Percentiles rank a stretch among this genome's conserved stretches.
These are phyloP conservation scores for Epizoanthus ramosus DNA, from an alignment of 92 coral and sea anemone species.

Conservation along the genomic window DNA sequence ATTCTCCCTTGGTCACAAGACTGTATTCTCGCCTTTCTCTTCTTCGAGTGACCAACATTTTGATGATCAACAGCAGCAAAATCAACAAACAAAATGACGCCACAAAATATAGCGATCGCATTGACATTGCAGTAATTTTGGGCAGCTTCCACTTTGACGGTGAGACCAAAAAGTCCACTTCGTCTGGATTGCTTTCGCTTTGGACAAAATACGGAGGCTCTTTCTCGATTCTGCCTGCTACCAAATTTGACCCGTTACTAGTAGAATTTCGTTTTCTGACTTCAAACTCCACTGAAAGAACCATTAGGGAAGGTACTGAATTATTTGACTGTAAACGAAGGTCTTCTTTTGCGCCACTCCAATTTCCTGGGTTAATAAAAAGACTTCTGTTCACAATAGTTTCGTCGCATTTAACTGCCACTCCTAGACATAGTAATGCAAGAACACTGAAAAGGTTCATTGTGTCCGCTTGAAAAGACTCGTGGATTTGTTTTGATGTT, in stretches of 20 bases:
- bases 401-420: conserved; percentile 8
- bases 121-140: conserved; percentile 65
- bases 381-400: conserved; percentile 16
- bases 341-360: conserved; percentile 3
- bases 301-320: conserved; percentile 31
- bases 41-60: conserved; percentile 67
- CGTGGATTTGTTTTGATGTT: neutral
- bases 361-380: neutral
- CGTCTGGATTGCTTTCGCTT: neutral
- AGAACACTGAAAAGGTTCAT: conserved; percentile 11
- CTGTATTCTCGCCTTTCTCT: conserved; percentile 70
- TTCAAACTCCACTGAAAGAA: conserved; percentile 35
- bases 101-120: conserved; percentile 77
- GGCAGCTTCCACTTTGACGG: conserved; percentile 41
- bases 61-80: conserved; percentile 71
- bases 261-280: conserved; percentile 26
- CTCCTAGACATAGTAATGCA: conserved; percentile 11
- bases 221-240: neutral
- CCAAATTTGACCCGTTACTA: neutral
- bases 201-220: conserved; percentile 8
- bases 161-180: conserved; percentile 18
- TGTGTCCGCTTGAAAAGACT: neutral
- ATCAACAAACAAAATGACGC: conserved; percentile 72
- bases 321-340: conserved; percentile 35
- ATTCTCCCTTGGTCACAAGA: conserved; percentile 89